These are phyloP conservation scores for Rousettus madagascariensis DNA, from an alignment of 2,797 vertebrate species.

Conservation along the genomic window DNA sequence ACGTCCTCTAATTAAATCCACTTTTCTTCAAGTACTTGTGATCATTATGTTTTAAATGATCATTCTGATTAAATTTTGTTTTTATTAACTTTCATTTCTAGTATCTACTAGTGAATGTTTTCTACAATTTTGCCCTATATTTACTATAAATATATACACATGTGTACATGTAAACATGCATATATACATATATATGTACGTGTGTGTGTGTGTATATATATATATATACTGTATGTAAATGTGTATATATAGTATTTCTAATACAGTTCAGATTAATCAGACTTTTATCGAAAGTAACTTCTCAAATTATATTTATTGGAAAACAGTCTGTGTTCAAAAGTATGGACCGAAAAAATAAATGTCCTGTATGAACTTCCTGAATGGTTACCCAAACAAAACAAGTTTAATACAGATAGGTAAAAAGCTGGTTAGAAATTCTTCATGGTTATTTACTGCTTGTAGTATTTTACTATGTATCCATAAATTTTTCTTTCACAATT, in stretches of 20 bases:
- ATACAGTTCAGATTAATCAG: background rate
- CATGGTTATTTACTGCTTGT: background rate
- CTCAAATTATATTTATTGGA: background rate
- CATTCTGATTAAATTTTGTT: constrained; percentile 28
- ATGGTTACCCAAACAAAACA: background rate
- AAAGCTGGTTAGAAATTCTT: background rate
- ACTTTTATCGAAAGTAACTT: background rate
- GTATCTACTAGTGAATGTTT: background rate
- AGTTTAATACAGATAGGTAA: background rate
- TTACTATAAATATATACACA: background rate
- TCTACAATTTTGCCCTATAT: background rate
- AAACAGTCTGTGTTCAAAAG: background rate
- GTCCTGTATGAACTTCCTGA: background rate
- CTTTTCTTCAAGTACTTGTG: constrained; percentile 52
- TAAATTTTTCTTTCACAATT: background rate
- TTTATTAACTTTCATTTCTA: background rate
- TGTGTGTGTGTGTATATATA: too few relatives aligned
- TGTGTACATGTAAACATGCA: rapidly evolving
- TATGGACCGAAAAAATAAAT: background rate
- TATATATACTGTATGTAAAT: background rate
- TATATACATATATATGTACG: background rate
- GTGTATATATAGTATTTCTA: background rate
- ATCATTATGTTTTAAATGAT: constrained; percentile 24
- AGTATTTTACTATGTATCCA: background rate
- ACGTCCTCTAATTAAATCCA: constrained; percentile 60